Conservation (phyloP, 2,113 vertebrate genomes). For the Cololabis saira region DNA sequence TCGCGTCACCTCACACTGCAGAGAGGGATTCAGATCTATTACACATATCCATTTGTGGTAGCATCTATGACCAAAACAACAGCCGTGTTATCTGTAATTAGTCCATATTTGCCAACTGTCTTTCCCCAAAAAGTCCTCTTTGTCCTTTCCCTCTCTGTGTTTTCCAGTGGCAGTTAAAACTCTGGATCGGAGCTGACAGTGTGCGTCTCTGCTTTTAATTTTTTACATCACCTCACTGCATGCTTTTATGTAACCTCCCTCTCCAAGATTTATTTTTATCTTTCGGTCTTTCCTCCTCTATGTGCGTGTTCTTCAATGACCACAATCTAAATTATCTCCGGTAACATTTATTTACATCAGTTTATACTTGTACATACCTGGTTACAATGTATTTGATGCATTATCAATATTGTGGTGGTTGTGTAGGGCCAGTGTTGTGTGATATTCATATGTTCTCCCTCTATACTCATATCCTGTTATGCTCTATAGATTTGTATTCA, state of each 20-base stretch:
- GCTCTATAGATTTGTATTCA: not conserved
- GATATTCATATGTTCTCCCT: not conserved
- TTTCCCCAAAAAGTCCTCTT: not conserved
- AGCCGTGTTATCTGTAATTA: not conserved
- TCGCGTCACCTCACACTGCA: conserved; percentile 28
- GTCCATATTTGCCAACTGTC: not conserved
- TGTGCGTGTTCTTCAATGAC: conserved; percentile 8
- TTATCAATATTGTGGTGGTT: not conserved
- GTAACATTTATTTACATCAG: conserved; percentile 5
- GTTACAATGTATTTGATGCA: not conserved
- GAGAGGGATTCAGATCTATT: conserved; percentile 21
- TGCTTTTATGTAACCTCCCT: conserved; percentile 75
- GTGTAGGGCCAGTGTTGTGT: not conserved
- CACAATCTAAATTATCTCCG: conserved; percentile 11
- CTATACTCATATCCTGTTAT: not conserved
- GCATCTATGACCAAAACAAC: not conserved
- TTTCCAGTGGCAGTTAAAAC: conserved; percentile 31
- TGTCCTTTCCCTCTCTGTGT: conserved; percentile 3
- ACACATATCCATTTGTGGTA: not conserved
- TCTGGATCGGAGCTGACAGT: conserved; percentile 63
- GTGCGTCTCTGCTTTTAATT: conserved; percentile 73
- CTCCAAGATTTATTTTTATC: conserved; percentile 76
- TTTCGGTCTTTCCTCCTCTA: conserved; percentile 19
- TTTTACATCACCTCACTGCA: conserved; percentile 75
- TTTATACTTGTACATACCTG: not conserved